A percentile compares a stretch with the other conserved stretches of the same genome.
Conservation (phyloP, 2,113 vertebrate genomes). For the Rousettus leschenaultii region DNA sequence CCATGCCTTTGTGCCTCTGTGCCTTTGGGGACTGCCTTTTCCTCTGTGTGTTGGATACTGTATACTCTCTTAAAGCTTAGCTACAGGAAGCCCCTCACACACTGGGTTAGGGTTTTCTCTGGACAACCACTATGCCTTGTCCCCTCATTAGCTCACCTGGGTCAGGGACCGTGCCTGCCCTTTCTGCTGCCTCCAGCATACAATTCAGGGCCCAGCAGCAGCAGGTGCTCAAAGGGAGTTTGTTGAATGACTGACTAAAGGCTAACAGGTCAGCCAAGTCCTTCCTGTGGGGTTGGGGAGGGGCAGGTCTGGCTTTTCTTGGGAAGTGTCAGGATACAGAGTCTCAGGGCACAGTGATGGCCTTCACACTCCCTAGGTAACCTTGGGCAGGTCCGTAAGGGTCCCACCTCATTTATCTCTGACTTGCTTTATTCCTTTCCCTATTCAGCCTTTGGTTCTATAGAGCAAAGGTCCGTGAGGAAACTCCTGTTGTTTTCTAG, state of each 20-base stretch:
- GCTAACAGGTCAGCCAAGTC: not conserved
- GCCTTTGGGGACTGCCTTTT: not conserved
- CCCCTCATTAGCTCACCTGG: not conserved
- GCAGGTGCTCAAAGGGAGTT: not conserved
- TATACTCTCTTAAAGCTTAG: not conserved
- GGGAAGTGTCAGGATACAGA: not conserved
- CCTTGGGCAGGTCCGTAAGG: not conserved
- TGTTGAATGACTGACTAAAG: slow-evolving; percentile 10
- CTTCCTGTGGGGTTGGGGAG: not conserved
- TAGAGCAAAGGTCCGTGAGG: slow-evolving; percentile 8
- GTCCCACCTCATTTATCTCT: not conserved
- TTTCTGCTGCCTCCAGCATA: not conserved
- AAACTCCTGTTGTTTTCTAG: slow-evolving; percentile 1
- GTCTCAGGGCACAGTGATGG: not conserved
- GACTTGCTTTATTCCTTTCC: not conserved
- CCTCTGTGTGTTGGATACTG: not conserved
- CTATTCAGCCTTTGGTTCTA: not conserved
- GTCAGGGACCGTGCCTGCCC: no score
- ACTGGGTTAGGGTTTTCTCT: not conserved
- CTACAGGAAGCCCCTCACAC: not conserved
- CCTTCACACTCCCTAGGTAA: not conserved
- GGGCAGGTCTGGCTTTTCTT: not conserved
- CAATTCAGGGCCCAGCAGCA: not conserved
- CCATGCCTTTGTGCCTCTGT: rapidly evolving
- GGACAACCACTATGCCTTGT: not conserved